Conservation (phyloP, 2,888 invertebrate species). For the Cheilosia impressa region DNA sequence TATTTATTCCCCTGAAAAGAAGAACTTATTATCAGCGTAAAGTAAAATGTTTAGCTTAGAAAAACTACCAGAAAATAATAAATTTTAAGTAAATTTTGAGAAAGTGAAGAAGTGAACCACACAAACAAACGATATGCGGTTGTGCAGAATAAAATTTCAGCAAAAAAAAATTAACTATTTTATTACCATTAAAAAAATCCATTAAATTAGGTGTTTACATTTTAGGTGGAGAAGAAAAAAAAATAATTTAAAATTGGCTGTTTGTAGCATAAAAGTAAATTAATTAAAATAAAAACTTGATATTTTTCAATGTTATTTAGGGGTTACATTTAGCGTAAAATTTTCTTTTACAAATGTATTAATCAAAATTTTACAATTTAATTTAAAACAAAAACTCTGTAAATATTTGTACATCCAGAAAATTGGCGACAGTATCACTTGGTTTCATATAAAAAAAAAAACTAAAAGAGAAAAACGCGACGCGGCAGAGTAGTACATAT, state of each 20-base stretch:
- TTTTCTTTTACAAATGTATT: slow-evolving; percentile 61
- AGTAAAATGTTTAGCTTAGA: slow-evolving; percentile 57
- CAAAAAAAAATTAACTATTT: slow-evolving; percentile 60
- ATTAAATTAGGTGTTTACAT: slow-evolving; percentile 56
- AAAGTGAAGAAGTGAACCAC: slow-evolving; percentile 60
- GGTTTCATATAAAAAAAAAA: slow-evolving; percentile 65
- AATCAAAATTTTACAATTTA: slow-evolving; percentile 71
- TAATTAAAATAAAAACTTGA: slow-evolving; percentile 53
- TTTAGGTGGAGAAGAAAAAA: slow-evolving; percentile 50
- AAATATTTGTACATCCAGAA: slow-evolving; percentile 66
- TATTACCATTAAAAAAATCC: slow-evolving; percentile 45
- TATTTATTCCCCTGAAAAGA: slow-evolving; percentile 56
- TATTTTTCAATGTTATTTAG: slow-evolving; percentile 75
- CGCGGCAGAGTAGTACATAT: slow-evolving; percentile 13
- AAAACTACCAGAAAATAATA: slow-evolving; percentile 17
- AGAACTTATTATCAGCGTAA: slow-evolving; percentile 76
- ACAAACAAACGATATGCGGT: slow-evolving; percentile 75
- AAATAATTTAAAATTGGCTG: slow-evolving; percentile 72
- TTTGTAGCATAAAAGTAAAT: slow-evolving; percentile 69
- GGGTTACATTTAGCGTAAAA: slow-evolving; percentile 56
- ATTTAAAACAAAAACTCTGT: slow-evolving; percentile 50
- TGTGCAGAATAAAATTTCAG: slow-evolving; percentile 74
- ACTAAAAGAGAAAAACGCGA: slow-evolving; percentile 28
- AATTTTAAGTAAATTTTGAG: slow-evolving; percentile 41
- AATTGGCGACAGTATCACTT: slow-evolving; percentile 73